A percentile compares a stretch with the other conserved stretches of the same genome.
Evolutionary conservation across 2,888 invertebrate genomes (phyloP).

Genomic region (Erannis defoliaria): DNA sequence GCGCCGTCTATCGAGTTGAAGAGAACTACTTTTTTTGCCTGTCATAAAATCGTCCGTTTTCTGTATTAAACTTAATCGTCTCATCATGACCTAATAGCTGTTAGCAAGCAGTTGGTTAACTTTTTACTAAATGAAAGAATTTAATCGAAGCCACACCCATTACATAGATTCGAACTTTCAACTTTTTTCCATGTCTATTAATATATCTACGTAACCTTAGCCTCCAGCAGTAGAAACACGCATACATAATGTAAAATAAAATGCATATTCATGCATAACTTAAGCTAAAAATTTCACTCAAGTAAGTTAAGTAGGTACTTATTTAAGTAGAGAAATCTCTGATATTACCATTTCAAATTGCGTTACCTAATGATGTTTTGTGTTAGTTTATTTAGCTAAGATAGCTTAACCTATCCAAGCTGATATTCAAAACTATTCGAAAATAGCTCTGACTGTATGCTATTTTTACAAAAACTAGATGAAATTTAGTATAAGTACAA

Average conservation of each 20-base stretch:
- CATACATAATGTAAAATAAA: constrained; percentile 13
- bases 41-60: too few species aligned
- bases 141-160: background rate
- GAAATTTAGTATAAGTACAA: too few species aligned
- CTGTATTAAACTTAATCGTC: too few species aligned
- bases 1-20: too few species aligned
- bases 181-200: constrained; percentile 4
- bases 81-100: background rate
- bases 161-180: too few species aligned
- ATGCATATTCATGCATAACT: constrained; percentile 15
- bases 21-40: too few species aligned
- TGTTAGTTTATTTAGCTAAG: too few species aligned
- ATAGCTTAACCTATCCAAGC: too few species aligned
- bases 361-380: constrained; percentile 7
- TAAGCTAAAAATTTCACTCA: constrained; percentile 30
- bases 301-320: too few species aligned
- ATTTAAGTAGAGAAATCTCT: constrained; percentile 24
- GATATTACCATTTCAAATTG: constrained; percentile 38
- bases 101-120: background rate
- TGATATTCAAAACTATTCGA: too few species aligned
- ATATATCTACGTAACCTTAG: constrained; percentile 4
- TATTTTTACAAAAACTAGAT: too few species aligned
- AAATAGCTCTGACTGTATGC: too few species aligned
- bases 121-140: background rate
- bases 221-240: constrained; percentile 1